Conservation (phyloP, 2,113 vertebrate species). For the Scophthalmus maximus region DNA sequence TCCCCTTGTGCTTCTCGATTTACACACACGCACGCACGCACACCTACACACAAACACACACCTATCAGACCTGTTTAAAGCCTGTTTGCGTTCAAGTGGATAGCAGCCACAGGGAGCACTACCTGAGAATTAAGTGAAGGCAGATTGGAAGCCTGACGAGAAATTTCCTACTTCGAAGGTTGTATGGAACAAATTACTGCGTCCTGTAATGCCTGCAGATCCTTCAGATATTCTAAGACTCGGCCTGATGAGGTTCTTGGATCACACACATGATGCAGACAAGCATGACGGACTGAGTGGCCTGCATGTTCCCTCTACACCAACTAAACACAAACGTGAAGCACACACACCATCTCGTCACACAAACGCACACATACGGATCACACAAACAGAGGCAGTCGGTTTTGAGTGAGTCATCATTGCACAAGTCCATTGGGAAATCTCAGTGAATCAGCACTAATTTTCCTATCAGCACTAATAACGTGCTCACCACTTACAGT, state of each 20-base stretch:
- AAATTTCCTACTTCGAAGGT: slow-evolving; percentile 68
- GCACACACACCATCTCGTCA: slow-evolving; percentile 13
- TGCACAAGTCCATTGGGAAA: slow-evolving; percentile 50
- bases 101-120: slow-evolving; percentile 48
- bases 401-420: slow-evolving; percentile 64
- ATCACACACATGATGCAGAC: slow-evolving; percentile 64
- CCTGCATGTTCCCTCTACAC: slow-evolving; percentile 50
- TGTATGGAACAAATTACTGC: slow-evolving; percentile 79
- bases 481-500: slow-evolving; percentile 63
- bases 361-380: slow-evolving; percentile 30
- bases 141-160: slow-evolving; percentile 67
- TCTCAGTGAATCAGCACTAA: slow-evolving; percentile 72
- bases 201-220: slow-evolving; percentile 74
- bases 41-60: neutral
- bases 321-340: slow-evolving; percentile 26
- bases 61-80: slow-evolving; percentile 23
- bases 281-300: slow-evolving; percentile 61
- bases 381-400: slow-evolving; percentile 56
- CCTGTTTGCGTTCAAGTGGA: slow-evolving; percentile 46
- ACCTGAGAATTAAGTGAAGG: slow-evolving; percentile 75
- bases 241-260: slow-evolving; percentile 74
- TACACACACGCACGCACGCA: neutral
- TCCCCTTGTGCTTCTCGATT: too few species aligned
- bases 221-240: slow-evolving; percentile 74
- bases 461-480: slow-evolving; percentile 78